Evolutionary conservation across 1,140 invertebrate species (phyloP).

Genomic region (Hermetia illucens): DNA sequence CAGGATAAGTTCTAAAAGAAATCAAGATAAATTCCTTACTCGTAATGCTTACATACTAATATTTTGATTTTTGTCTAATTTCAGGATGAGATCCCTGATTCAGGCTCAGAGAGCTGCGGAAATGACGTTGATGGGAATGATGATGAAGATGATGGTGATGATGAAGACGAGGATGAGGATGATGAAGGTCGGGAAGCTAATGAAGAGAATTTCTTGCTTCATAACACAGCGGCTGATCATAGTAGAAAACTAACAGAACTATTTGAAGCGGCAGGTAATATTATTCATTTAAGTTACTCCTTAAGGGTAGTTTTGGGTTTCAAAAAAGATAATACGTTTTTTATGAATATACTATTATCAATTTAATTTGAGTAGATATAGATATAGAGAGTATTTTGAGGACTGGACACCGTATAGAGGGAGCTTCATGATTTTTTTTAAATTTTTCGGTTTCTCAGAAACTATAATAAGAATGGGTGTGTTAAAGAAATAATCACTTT

Average conservation of each 20-base stretch:
- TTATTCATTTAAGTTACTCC: neutral
- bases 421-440: too few relatives aligned
- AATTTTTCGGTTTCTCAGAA: too few relatives aligned
- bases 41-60: neutral
- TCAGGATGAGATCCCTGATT: constrained; percentile 10
- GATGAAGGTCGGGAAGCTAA: constrained; percentile 26
- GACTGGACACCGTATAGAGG: too few relatives aligned
- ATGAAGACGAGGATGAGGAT: constrained; percentile 28
- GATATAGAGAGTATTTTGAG: too few relatives aligned
- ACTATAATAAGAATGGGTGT: too few relatives aligned
- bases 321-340: too few relatives aligned
- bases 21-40: too few relatives aligned
- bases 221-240: constrained; percentile 20
- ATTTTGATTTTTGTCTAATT: constrained; percentile 4
- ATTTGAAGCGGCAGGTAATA: constrained; percentile 19
- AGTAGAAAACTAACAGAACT: constrained; percentile 22
- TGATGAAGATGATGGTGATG: constrained; percentile 24
- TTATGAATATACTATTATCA: too few relatives aligned
- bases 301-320: too few relatives aligned
- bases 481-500: too few relatives aligned
- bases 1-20: too few relatives aligned
- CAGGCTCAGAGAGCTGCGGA: constrained; percentile 9
- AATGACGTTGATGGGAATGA: constrained; percentile 10
- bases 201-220: constrained; percentile 21
- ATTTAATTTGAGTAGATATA: too few relatives aligned